A percentile compares a stretch with the other conserved stretches of the same genome.
Evolutionary conservation across 2,797 vertebrate genomes (phyloP).

Genomic region (Paratrypauchen microcephalus): DNA sequence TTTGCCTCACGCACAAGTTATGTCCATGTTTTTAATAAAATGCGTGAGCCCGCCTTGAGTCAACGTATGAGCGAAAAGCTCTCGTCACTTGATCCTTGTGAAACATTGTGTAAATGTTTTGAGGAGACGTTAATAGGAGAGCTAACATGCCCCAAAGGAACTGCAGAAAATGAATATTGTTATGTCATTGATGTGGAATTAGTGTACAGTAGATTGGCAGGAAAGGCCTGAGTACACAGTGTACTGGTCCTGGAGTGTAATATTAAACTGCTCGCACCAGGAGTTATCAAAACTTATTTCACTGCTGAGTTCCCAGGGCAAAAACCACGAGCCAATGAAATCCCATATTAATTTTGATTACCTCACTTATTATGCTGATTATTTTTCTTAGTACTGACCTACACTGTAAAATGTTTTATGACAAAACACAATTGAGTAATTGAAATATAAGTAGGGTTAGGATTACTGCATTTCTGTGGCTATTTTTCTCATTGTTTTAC

Average conservation of each 20-base stretch:
- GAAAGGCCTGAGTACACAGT: constrained; percentile 22
- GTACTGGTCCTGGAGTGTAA: constrained; percentile 26
- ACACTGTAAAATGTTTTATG: constrained; percentile 6
- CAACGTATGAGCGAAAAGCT: constrained; percentile 30
- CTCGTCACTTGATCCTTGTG: constrained; percentile 43
- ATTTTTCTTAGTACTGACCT: not conserved
- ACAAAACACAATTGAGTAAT: not conserved
- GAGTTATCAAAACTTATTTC: constrained; percentile 17
- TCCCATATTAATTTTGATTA: not conserved
- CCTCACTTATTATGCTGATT: not conserved
- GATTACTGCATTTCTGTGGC: not conserved
- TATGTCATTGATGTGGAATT: constrained; percentile 38
- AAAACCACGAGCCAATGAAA: not conserved
- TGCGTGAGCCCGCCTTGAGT: constrained; percentile 36
- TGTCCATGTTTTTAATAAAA: constrained; percentile 50
- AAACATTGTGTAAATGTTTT: constrained; percentile 55
- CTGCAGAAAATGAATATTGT: constrained; percentile 20
- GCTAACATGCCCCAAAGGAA: constrained; percentile 39
- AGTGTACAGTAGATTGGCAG: constrained; percentile 28
- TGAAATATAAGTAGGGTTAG: not conserved
- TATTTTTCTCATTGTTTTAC: too few relatives aligned
- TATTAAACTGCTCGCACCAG: constrained; percentile 22
- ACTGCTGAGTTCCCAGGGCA: not conserved
- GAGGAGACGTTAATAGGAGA: constrained; percentile 42
- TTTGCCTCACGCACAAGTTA: constrained; percentile 34